These are phyloP conservation scores for Agrotis clavis DNA, from an alignment of 2,888 invertebrate species.

Conservation along the genomic window DNA sequence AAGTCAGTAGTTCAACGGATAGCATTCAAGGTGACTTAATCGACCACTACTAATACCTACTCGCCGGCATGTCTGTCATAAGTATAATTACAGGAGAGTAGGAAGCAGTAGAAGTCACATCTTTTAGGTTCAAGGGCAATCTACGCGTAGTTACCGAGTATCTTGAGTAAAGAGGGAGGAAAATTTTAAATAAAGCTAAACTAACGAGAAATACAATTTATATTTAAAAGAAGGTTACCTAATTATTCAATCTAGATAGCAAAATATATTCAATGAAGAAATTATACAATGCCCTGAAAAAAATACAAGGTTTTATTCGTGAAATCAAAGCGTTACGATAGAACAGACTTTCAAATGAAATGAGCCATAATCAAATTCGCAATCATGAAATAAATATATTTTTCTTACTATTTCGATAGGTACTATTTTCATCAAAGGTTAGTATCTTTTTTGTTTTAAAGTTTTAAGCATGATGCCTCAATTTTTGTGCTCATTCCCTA, in stretches of 20 bases:
- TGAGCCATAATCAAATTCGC: constrained; percentile 66
- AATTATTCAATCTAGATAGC: constrained; percentile 58
- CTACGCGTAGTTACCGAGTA: too few species aligned
- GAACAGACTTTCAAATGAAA: constrained; percentile 37
- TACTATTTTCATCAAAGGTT: constrained; percentile 1
- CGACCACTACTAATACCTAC: too few species aligned
- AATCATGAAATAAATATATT: constrained; percentile 62
- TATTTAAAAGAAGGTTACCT: constrained; percentile 12
- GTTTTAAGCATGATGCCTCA: not conserved
- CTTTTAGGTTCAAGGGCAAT: too few species aligned
- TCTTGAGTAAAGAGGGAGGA: not conserved
- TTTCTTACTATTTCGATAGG: constrained; percentile 66
- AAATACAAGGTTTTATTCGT: constrained; percentile 50
- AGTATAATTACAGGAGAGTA: too few species aligned
- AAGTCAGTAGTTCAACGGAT: too few species aligned
- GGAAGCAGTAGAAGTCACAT: too few species aligned
- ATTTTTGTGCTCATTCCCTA: too few species aligned
- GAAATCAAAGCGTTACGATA: constrained; percentile 36
- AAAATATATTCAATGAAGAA: constrained; percentile 59
- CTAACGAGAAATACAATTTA: too few species aligned
- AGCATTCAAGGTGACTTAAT: too few species aligned
- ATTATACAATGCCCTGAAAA: constrained; percentile 51
- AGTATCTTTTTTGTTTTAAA: not conserved
- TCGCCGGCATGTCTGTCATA: too few species aligned
- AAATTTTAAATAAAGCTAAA: not conserved